Evolutionary conservation across 2,888 invertebrate species (phyloP).

Genomic region (Arctia plantaginis): DNA sequence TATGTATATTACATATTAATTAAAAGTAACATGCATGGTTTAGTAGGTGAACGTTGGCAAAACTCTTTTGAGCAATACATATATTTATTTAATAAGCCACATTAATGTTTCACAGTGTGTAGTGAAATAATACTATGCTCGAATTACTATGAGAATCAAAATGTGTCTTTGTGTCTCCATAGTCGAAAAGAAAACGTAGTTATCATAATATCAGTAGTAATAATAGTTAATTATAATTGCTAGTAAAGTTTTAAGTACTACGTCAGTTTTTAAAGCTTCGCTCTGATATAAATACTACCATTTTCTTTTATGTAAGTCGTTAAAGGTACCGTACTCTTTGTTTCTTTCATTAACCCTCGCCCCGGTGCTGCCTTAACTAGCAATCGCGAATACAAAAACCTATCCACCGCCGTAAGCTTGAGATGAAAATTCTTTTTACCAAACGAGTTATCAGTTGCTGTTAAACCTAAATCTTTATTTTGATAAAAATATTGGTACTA

Average conservation of each 20-base stretch:
- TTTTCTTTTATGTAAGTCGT: not conserved
- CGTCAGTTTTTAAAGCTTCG: too few species aligned
- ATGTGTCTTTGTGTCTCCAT: not conserved
- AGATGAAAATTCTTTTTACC: not conserved
- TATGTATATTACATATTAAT: not conserved
- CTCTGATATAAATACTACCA: not conserved
- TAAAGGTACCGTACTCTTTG: not conserved
- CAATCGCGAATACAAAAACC: not conserved
- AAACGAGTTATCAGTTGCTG: not conserved
- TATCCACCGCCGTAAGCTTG: not conserved
- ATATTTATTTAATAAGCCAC: not conserved
- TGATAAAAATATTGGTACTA: not conserved
- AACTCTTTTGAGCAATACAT: slow-evolving; percentile 6
- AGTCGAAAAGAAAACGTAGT: not conserved
- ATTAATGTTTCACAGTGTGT: not conserved
- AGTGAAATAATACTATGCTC: not conserved
- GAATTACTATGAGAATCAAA: not conserved
- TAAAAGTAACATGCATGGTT: slow-evolving; percentile 2
- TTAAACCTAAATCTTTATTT: not conserved
- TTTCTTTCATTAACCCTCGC: not conserved
- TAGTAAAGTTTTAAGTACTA: too few species aligned
- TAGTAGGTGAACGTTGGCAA: slow-evolving; percentile 13
- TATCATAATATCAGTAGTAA: not conserved
- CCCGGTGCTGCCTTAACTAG: not conserved
- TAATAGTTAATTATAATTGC: too few species aligned